phyloP scores from a whole-genome alignment of 2,888 invertebrate genomes.

The Scaptomyza reducta region DNA sequence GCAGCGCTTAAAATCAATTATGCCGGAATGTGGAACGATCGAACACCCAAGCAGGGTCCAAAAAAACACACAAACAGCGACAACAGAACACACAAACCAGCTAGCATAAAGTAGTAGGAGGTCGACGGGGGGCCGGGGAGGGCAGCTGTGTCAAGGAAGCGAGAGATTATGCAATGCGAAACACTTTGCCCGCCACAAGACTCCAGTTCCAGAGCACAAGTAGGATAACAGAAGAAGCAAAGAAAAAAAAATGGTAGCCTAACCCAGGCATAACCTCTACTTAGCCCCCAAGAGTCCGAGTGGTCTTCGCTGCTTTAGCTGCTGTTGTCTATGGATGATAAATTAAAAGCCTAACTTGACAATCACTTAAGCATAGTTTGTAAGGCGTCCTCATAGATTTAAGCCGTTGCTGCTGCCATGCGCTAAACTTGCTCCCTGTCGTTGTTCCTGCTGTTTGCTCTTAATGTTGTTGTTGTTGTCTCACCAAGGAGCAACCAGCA shows the following conservation, averaged over 20 bases:
- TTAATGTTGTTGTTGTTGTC: conserved; percentile 15
- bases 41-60: conserved; percentile 69
- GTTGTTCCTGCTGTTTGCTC: conserved; percentile 40
- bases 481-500: too few species aligned
- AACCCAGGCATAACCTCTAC: conserved; percentile 76
- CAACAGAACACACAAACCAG: conserved; percentile 31
- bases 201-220: conserved; percentile 23
- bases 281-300: conserved; percentile 64
- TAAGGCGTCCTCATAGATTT: conserved; percentile 80
- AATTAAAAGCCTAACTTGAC: conserved; percentile 84
- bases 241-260: conserved; percentile 63
- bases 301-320: conserved; percentile 45
- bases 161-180: conserved; percentile 76
- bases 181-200: conserved; percentile 64
- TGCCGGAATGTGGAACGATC: conserved; percentile 82
- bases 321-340: conserved; percentile 83
- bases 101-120: neutral
- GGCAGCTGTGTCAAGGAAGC: conserved; percentile 58
- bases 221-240: conserved; percentile 11
- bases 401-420: conserved; percentile 65
- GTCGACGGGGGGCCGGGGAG: neutral
- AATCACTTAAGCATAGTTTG: conserved; percentile 84
- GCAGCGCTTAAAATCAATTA: conserved; percentile 83
- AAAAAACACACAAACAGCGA: conserved; percentile 16
- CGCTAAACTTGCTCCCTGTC: conserved; percentile 59